phyloP scores from a whole-genome alignment of 2,113 vertebrate species.

The Mystacornis crossleyi region DNA sequence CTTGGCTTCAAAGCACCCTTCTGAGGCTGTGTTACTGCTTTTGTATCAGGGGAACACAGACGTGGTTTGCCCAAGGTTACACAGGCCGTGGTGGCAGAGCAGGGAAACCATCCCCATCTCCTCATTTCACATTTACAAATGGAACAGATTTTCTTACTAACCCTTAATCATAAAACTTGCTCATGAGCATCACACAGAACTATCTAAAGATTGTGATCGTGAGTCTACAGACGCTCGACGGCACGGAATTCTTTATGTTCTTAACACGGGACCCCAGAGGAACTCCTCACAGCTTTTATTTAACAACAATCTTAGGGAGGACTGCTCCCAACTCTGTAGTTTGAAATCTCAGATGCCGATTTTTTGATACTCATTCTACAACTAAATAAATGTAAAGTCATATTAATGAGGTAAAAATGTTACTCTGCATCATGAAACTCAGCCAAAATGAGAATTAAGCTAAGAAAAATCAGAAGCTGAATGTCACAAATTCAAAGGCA shows the following conservation, averaged over 20 bases:
- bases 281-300: neutral
- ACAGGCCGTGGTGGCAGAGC: neutral
- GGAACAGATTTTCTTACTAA: neutral
- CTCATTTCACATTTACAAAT: neutral
- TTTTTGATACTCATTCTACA: neutral
- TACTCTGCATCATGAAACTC: neutral
- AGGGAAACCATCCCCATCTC: neutral
- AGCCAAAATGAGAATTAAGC: neutral
- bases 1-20: neutral
- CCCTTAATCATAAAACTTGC: neutral
- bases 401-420: neutral
- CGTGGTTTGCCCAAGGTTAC: neutral
- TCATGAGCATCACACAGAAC: neutral
- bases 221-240: neutral
- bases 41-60: neutral
- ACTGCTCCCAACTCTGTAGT: neutral
- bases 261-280: neutral
- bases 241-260: neutral
- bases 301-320: neutral
- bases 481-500: neutral
- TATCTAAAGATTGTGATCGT: neutral
- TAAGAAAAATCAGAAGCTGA: neutral
- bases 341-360: neutral
- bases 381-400: neutral
- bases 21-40: neutral